These are phyloP conservation scores for Erebia epiphron DNA, from an alignment of 2,888 invertebrate species.

Conservation along the genomic window DNA sequence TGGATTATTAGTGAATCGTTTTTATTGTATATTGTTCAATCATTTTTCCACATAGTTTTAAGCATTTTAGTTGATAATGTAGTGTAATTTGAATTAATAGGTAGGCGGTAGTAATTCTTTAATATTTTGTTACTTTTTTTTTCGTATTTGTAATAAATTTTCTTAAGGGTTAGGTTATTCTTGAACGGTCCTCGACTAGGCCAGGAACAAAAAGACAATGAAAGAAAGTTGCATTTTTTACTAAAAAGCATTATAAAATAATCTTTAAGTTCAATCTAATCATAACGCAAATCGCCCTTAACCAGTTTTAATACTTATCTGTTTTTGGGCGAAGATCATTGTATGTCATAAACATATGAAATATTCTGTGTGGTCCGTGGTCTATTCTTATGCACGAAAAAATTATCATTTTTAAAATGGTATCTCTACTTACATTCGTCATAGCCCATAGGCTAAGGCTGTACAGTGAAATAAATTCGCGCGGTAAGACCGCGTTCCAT, in stretches of 20 bases:
- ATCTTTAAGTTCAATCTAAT: slow-evolving; percentile 49
- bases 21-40: slow-evolving; percentile 82
- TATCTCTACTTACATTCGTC: neutral
- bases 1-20: slow-evolving; percentile 79
- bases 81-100: slow-evolving; percentile 79
- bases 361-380: slow-evolving; percentile 23
- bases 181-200: slow-evolving; percentile 69
- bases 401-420: neutral
- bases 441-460: slow-evolving; percentile 12
- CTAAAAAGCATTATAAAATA: slow-evolving; percentile 52
- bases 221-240: slow-evolving; percentile 76
- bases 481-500: neutral
- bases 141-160: slow-evolving; percentile 74
- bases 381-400: neutral
- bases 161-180: slow-evolving; percentile 73
- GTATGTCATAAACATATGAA: slow-evolving; percentile 30
- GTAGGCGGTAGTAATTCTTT: slow-evolving; percentile 78
- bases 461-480: neutral
- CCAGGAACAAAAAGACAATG: slow-evolving; percentile 79
- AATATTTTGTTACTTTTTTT: slow-evolving; percentile 80
- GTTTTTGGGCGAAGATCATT: slow-evolving; percentile 17
- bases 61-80: slow-evolving; percentile 77
- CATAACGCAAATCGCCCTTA: slow-evolving; percentile 37
- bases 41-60: slow-evolving; percentile 79
- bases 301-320: slow-evolving; percentile 21